These are phyloP conservation scores for Cossypha polioptera DNA, from an alignment of 2,797 vertebrate genomes.

Conservation along the genomic window DNA sequence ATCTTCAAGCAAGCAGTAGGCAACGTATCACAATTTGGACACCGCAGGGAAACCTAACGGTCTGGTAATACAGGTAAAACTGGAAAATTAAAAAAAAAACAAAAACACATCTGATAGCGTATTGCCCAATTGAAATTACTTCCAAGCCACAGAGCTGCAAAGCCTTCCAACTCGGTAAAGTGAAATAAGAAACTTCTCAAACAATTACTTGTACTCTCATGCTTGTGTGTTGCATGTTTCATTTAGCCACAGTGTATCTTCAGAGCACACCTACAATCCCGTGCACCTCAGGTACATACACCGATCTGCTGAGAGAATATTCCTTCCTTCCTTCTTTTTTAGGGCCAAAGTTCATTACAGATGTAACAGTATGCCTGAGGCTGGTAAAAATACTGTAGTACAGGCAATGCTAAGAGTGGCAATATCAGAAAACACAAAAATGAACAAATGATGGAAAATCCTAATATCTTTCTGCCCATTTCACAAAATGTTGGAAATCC, in stretches of 20 bases:
- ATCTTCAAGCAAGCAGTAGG: conserved; percentile 80
- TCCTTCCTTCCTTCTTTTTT: conserved; percentile 68
- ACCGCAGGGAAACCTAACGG: conserved; percentile 76
- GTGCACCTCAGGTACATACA: conserved; percentile 72
- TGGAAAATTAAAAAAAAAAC: conserved; percentile 54
- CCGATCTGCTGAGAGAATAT: conserved; percentile 70
- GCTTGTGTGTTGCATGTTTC: conserved; percentile 61
- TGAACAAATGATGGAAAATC: conserved; percentile 82
- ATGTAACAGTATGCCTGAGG: conserved; percentile 76
- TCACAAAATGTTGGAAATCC: conserved; percentile 83
- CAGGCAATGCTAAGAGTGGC: conserved; percentile 81
- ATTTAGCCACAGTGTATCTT: conserved; percentile 74
- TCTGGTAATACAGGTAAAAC: conserved; percentile 79
- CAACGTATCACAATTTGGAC: conserved; percentile 82
- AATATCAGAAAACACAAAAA: conserved; percentile 81
- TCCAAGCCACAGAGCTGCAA: conserved; percentile 78
- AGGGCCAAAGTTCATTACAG: conserved; percentile 75
- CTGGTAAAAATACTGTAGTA: conserved; percentile 80
- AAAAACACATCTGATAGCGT: conserved; percentile 73
- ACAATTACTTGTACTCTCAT: conserved; percentile 67
- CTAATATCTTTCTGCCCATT: conserved; percentile 82
- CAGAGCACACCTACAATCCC: conserved; percentile 73
- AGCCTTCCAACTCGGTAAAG: conserved; percentile 74
- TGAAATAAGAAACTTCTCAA: conserved; percentile 70
- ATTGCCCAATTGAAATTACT: conserved; percentile 75